Conservation (phyloP, 1,140 invertebrate genomes). For the Alviniconcha marisindica region DNA sequence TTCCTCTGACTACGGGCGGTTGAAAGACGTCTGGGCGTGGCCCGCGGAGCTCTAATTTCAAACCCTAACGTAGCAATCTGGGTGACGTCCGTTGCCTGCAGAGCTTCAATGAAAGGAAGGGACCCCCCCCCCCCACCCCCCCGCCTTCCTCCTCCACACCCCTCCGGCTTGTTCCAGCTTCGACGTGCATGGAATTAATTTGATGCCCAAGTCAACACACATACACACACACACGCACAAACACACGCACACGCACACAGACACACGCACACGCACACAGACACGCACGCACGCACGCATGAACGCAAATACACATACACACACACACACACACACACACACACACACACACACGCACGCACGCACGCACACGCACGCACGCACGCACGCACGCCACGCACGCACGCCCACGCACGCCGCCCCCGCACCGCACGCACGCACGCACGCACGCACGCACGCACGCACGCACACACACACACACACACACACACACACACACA, state of each 20-base stretch:
- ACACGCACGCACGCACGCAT: neutral
- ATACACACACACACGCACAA: neutral
- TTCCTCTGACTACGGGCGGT: no score
- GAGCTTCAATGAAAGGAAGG: no score
- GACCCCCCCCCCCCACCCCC: no score
- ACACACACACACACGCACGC: neutral
- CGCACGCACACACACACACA: neutral
- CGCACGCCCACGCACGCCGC: conserved; percentile 10
- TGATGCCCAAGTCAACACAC: no score
- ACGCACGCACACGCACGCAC: neutral
- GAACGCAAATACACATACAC: conserved; percentile 1
- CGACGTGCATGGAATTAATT: no score
- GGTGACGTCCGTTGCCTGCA: no score
- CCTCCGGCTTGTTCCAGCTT: no score
- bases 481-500: neutral
- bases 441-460: neutral
- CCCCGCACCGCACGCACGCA: conserved; percentile 14
- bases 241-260: conserved; percentile 2
- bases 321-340: conserved; percentile 1
- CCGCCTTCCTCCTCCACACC: no score
- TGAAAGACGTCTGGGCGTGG: no score
- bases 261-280: neutral
- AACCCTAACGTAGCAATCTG: no score
- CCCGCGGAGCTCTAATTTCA: no score
- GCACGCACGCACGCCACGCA: conserved; percentile 12